phyloP scores from a whole-genome alignment of 2,888 invertebrate genomes.

The Polydrusus cervinus region DNA sequence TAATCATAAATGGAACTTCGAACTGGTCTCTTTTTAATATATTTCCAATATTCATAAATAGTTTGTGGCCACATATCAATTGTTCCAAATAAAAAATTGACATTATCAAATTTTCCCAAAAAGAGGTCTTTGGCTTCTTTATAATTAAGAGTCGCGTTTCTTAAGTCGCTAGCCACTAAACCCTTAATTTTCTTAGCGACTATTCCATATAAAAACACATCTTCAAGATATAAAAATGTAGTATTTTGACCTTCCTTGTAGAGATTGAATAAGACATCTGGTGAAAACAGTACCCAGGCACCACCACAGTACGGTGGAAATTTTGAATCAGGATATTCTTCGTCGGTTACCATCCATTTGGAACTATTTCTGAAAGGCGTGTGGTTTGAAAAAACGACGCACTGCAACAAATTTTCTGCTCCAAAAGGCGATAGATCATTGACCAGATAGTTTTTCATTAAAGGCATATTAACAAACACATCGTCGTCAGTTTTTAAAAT shows the following conservation, averaged over 20 bases:
- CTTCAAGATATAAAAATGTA: slow-evolving; percentile 83
- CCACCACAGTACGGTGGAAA: slow-evolving; percentile 88
- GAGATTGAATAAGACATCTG: slow-evolving; percentile 73
- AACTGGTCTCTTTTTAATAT: slow-evolving; percentile 22
- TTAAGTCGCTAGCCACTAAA: slow-evolving; percentile 22
- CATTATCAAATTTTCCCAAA: background rate
- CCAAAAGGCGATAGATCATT: slow-evolving; percentile 77
- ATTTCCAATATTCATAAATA: slow-evolving; percentile 23
- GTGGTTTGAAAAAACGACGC: slow-evolving; percentile 70
- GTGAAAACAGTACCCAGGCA: slow-evolving; percentile 76
- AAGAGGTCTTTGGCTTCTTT: background rate
- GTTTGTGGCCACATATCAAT: slow-evolving; percentile 5
- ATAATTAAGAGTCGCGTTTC: slow-evolving; percentile 12
- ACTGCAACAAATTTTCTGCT: slow-evolving; percentile 77
- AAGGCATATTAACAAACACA: slow-evolving; percentile 82
- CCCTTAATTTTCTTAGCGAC: slow-evolving; percentile 23
- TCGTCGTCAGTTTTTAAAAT: slow-evolving; percentile 87
- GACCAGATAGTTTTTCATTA: slow-evolving; percentile 75
- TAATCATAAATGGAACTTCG: slow-evolving; percentile 26
- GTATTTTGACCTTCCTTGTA: slow-evolving; percentile 73
- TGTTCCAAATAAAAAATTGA: slow-evolving; percentile 25
- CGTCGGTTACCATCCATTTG: slow-evolving; percentile 84
- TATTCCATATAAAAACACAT: slow-evolving; percentile 62
- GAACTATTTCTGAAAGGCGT: slow-evolving; percentile 74
- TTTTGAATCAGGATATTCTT: slow-evolving; percentile 76